Evolutionary conservation across 2,113 vertebrate species (phyloP), one percentile per base, ranked within the genome.

Genomic region (Kryptolebias marmoratus): DNA sequence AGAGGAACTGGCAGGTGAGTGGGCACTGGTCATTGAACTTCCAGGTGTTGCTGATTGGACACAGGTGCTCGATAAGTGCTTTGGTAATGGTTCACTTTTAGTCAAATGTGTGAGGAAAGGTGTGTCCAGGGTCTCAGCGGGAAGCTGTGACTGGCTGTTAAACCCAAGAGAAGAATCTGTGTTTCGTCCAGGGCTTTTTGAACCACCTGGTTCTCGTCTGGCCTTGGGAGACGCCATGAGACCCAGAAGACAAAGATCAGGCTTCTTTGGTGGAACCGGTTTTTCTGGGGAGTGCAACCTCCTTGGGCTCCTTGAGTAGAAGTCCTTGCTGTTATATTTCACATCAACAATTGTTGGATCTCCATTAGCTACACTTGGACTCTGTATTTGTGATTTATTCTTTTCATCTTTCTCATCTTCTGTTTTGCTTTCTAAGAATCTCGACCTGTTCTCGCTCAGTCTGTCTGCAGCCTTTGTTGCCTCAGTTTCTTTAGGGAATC

Each of bases 251-350:
- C 61, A 57, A 15, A 77, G 70, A 39, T 91, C 78, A 49, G 90
- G 88, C 80, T 94, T 93, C 80, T 93, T 92, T 60, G 91, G 91
- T 82, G 84, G 68, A 13, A 16, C 8, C 0, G 83, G 79, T 67
- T 85, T 90, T 56, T 81, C 70, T 6, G 70, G 85, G 9, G 75
- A 80, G 14, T 6, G 1, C 11, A 14, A 27, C 54, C 59, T 76
- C 7, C 1, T 49, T 0, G 70, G 73, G 27, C 60, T 71, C 0
- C 30, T 30, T 15, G 36, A 0, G 47, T 60, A 13, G 5, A 39
- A 30, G 49, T 68, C 36, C 2, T n/a, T 9, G 0, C 27, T 47
- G 11, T 7, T 50, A 30, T 36, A 31, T 16, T 71, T 68, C 1
- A 48, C 28, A 28, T 68, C 71, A 14, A 8, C 9, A 3, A 1